phyloP scores from a whole-genome alignment of 2,888 invertebrate species.

The Lacanobia wlatinum region DNA sequence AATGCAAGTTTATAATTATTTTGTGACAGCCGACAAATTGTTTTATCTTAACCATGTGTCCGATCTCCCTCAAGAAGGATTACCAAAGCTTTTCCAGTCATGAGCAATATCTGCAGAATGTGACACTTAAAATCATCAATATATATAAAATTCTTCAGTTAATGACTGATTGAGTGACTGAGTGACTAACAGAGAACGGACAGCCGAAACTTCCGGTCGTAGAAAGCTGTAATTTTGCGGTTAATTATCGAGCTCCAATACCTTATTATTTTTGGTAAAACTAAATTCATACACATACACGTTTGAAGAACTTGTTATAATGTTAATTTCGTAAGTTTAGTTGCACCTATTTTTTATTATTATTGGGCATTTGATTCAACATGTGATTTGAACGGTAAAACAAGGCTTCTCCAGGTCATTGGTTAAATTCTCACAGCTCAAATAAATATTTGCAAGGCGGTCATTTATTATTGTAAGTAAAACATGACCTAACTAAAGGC shows the following conservation, averaged over 20 bases:
- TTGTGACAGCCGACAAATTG: constrained; percentile 39
- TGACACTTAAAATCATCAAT: neutral
- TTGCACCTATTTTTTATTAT: too few relatives aligned
- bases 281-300: too few relatives aligned
- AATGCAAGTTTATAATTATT: constrained; percentile 36
- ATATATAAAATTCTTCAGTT: too few relatives aligned
- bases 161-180: too few relatives aligned
- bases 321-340: too few relatives aligned
- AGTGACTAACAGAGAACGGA: too few relatives aligned
- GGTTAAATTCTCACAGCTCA: neutral
- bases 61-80: constrained; percentile 39
- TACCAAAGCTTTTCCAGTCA: constrained; percentile 12
- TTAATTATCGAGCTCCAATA: too few relatives aligned
- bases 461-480: constrained; percentile 25
- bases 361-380: neutral
- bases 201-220: too few relatives aligned
- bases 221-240: too few relatives aligned
- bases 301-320: too few relatives aligned
- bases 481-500: neutral
- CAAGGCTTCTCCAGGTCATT: neutral
- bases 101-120: neutral
- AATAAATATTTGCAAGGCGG: constrained; percentile 4
- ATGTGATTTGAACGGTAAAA: neutral
- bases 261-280: too few relatives aligned
- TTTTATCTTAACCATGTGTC: constrained; percentile 38